Conservation (phyloP, 2,797 vertebrate genomes). For the Oceanodroma leucorhoa region DNA sequence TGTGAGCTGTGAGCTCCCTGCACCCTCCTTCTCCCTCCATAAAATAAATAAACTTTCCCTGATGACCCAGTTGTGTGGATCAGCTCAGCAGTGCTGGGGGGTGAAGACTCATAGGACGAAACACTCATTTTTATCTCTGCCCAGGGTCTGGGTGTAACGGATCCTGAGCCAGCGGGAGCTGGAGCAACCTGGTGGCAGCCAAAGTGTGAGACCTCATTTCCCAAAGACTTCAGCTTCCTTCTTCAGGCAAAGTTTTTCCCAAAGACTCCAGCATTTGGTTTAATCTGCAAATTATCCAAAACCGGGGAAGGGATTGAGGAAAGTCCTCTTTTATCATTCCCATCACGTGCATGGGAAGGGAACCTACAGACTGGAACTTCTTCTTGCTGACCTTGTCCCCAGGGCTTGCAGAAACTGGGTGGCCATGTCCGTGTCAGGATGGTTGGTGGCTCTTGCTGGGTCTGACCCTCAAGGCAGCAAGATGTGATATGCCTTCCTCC, state of each 20-base stretch:
- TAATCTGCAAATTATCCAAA: neutral
- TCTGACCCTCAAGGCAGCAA: neutral
- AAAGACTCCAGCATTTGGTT: neutral
- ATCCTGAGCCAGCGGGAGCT: neutral
- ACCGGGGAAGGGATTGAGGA: too few species aligned
- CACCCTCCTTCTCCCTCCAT: neutral
- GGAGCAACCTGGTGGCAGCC: neutral
- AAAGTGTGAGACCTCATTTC: fast-evolving
- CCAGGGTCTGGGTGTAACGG: neutral
- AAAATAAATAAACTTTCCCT: neutral
- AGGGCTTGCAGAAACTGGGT: fast-evolving
- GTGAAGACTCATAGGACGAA: fast-evolving
- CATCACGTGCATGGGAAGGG: fast-evolving
- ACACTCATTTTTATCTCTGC: fast-evolving
- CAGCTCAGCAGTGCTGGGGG: neutral
- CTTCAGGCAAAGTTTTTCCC: neutral
- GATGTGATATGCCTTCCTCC: neutral
- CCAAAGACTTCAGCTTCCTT: neutral
- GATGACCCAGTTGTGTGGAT: neutral
- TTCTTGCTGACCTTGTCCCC: neutral
- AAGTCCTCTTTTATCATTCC: neutral
- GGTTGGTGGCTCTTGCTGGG: neutral
- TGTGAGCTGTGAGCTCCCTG: neutral
- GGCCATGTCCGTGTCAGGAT: fast-evolving
- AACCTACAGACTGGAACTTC: neutral